These are phyloP conservation scores for Autographa gamma DNA, from an alignment of 2,888 invertebrate species.

Conservation along the genomic window DNA sequence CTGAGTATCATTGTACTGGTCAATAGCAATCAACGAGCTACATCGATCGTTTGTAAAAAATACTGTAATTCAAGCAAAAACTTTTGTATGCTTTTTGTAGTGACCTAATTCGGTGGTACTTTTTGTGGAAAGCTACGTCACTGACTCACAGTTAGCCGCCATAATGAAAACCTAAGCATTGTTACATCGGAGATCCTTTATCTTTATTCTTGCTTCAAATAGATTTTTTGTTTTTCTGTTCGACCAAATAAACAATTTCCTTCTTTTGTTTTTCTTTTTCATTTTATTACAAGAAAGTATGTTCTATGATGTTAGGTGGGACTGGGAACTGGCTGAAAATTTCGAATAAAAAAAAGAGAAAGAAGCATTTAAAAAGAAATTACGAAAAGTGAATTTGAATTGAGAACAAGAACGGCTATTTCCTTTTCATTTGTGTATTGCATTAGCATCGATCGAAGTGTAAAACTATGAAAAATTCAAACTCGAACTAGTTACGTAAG, in stretches of 20 bases:
- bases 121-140: neutral
- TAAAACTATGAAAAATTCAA: neutral
- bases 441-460: neutral
- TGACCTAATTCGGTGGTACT: constrained; percentile 39
- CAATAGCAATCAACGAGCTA: constrained; percentile 37
- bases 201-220: neutral
- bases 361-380: constrained; percentile 2
- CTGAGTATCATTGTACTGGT: constrained; percentile 26
- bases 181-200: neutral
- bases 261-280: neutral
- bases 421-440: neutral
- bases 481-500: neutral
- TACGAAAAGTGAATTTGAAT: neutral
- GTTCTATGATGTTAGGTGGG: neutral
- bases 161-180: neutral
- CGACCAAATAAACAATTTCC: neutral
- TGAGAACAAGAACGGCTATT: neutral
- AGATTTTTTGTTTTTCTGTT: neutral
- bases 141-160: neutral
- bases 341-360: neutral
- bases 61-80: constrained; percentile 31
- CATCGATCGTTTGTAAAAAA: constrained; percentile 47
- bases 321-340: neutral
- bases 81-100: constrained; percentile 22
- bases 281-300: neutral